Conservation (phyloP, 2,888 invertebrate species). For the Epistrophella euchroma region DNA sequence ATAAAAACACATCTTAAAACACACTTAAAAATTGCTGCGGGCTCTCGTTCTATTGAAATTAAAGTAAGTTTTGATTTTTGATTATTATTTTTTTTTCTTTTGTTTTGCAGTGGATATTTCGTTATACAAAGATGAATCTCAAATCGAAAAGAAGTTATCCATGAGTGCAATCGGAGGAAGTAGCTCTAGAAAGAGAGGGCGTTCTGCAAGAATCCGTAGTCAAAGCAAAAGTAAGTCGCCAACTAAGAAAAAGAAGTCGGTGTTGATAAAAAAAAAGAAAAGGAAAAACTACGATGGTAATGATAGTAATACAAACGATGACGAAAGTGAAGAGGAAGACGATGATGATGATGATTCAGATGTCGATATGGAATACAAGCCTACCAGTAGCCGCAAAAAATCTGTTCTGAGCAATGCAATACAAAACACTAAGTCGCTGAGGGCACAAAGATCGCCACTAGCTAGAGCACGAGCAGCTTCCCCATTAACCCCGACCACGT, state of each 20-base stretch:
- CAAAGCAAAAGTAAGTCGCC: constrained; percentile 68
- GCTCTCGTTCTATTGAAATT: too few relatives aligned
- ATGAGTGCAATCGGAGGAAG: constrained; percentile 64
- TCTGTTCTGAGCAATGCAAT: constrained; percentile 59
- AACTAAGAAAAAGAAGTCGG: constrained; percentile 75
- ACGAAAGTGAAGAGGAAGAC: constrained; percentile 68
- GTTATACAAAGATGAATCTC: constrained; percentile 92
- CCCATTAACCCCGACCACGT: constrained; percentile 79
- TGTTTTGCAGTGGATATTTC: constrained; percentile 90
- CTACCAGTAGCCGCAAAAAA: constrained; percentile 77
- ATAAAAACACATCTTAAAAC: too few relatives aligned
- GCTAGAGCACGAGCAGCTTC: constrained; percentile 80
- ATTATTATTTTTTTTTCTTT: constrained; percentile 49
- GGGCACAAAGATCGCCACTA: constrained; percentile 80
- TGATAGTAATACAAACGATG: constrained; percentile 69
- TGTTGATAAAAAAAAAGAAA: constrained; percentile 67
- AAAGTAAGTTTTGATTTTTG: not conserved
- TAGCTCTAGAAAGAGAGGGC: constrained; percentile 63
- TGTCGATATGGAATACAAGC: constrained; percentile 79
- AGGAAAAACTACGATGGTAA: constrained; percentile 38
- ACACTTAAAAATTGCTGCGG: too few relatives aligned
- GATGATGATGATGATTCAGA: constrained; percentile 76
- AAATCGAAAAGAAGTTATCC: constrained; percentile 86
- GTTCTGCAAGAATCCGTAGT: constrained; percentile 64
- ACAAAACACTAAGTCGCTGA: constrained; percentile 76